phyloP scores from a whole-genome alignment of 2,113 vertebrate species.

The Arizona elegans region DNA sequence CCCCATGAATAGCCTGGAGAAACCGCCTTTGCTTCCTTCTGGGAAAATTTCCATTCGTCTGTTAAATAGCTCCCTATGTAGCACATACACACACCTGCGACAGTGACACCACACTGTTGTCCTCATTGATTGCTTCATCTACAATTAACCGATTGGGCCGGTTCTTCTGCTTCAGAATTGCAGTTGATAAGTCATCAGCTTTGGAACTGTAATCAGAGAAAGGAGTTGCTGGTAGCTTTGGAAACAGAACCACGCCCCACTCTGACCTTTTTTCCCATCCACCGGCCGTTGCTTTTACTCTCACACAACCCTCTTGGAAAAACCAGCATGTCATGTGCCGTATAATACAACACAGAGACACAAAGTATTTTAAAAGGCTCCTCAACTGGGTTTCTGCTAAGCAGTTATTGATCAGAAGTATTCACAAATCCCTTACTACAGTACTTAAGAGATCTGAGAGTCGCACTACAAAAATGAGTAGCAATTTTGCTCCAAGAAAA shows the following conservation, averaged over 20 bases:
- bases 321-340: not conserved
- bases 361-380: not conserved
- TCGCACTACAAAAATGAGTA: not conserved
- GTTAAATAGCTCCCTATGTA: not conserved
- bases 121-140: constrained; percentile 98
- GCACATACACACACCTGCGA: constrained; percentile 84
- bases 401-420: not conserved
- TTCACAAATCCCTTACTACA: not conserved
- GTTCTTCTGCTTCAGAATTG: constrained; percentile 98
- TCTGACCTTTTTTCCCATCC: not conserved
- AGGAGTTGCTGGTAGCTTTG: not conserved
- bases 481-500: not conserved
- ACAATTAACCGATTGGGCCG: constrained; percentile 97
- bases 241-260: not conserved
- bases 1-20: not conserved
- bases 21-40: not conserved
- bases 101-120: constrained; percentile 97
- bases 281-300: not conserved
- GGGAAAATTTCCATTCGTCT: not conserved
- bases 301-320: not conserved
- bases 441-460: not conserved
- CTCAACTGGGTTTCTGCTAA: not conserved
- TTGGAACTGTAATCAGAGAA: constrained; percentile 78
- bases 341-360: not conserved
- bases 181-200: constrained; percentile 95